These are phyloP conservation scores for Lasioglossum pauxillum DNA, from an alignment of 2,888 invertebrate species.

Conservation along the genomic window DNA sequence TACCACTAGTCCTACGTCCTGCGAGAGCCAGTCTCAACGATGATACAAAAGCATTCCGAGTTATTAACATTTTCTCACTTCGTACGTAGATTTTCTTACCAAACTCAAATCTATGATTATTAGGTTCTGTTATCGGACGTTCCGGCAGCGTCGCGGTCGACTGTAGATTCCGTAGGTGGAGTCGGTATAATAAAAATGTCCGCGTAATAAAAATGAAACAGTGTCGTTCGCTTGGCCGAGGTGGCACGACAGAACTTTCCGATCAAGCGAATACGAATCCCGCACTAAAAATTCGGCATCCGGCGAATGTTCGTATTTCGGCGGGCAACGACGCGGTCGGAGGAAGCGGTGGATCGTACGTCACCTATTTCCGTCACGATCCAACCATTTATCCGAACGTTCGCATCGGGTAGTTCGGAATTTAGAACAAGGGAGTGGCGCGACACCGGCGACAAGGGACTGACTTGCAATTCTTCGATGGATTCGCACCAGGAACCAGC, in stretches of 20 bases:
- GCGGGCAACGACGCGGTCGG: conserved; percentile 1
- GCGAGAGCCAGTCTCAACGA: too few species aligned
- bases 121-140: neutral
- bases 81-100: too few species aligned
- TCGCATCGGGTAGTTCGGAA: neutral
- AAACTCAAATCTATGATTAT: neutral
- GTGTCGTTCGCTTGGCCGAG: neutral
- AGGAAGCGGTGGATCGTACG: conserved; percentile 7
- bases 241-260: neutral
- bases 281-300: neutral
- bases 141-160: neutral
- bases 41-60: too few species aligned
- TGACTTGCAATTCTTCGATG: neutral
- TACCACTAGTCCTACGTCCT: too few species aligned
- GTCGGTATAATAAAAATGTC: neutral
- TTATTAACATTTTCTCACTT: too few species aligned
- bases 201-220: neutral
- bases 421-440: neutral
- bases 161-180: neutral
- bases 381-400: conserved; percentile 3
- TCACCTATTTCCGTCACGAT: conserved; percentile 4
- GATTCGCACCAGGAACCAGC: neutral
- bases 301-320: conserved; percentile 4
- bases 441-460: neutral
- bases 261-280: neutral